Evolutionary conservation across 2,888 invertebrate genomes (phyloP).

Genomic region (Plagodis pulveraria): DNA sequence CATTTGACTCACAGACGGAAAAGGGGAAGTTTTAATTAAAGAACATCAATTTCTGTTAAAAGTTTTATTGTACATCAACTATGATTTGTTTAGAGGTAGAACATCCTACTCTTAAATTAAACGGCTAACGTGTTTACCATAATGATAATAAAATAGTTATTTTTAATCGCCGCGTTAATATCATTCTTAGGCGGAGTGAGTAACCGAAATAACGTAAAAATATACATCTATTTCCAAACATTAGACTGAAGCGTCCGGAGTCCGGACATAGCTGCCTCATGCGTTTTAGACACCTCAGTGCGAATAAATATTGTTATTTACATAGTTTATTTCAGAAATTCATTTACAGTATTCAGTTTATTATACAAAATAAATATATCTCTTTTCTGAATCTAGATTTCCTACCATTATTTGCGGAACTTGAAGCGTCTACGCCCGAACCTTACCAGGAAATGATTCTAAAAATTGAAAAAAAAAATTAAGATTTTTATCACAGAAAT

Average conservation of each 20-base stretch:
- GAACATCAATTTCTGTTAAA: slow-evolving; percentile 70
- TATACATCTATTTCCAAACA: slow-evolving; percentile 32
- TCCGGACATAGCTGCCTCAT: slow-evolving; percentile 41
- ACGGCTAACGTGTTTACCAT: slow-evolving; percentile 76
- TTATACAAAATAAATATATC: slow-evolving; percentile 38
- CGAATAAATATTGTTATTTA: slow-evolving; percentile 21
- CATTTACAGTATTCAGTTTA: slow-evolving; percentile 10
- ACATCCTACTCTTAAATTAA: slow-evolving; percentile 82
- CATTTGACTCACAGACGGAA: no score
- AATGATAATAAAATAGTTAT: slow-evolving; percentile 67
- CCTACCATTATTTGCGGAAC: slow-evolving; percentile 12
- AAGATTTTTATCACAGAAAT: slow-evolving; percentile 77
- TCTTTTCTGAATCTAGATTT: slow-evolving; percentile 23
- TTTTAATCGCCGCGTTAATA: slow-evolving; percentile 71
- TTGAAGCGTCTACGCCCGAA: slow-evolving; percentile 33
- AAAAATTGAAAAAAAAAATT: slow-evolving; percentile 50
- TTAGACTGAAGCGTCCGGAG: slow-evolving; percentile 22
- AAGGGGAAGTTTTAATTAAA: slow-evolving; percentile 32
- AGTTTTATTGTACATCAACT: slow-evolving; percentile 84
- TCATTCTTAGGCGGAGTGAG: slow-evolving; percentile 79
- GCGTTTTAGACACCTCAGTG: slow-evolving; percentile 23
- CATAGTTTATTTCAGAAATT: slow-evolving; percentile 14
- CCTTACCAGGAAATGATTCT: slow-evolving; percentile 33
- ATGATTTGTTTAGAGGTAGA: slow-evolving; percentile 84
- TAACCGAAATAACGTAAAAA: slow-evolving; percentile 58